Percentiles rank a stretch among this genome's conserved stretches.
phyloP scores from a whole-genome alignment of 2,113 vertebrate species.

The cat (Felis catus) region DNA sequence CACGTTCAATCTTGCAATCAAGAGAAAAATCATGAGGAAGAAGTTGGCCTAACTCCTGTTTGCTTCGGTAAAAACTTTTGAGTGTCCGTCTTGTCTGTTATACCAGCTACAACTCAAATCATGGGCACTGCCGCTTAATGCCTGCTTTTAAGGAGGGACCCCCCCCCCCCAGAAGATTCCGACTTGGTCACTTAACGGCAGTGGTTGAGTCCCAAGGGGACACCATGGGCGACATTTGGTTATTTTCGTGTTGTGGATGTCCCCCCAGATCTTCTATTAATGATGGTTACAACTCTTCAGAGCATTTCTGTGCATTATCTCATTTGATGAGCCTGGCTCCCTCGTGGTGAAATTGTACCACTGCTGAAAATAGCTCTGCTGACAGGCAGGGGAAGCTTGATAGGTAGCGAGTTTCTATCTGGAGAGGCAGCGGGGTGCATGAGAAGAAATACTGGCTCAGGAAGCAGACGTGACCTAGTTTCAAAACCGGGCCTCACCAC shows the following conservation, averaged over 20 bases:
- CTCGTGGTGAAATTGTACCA: neutral
- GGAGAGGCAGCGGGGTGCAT: conserved; percentile 6
- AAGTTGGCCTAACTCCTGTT: neutral
- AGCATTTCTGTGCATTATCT: neutral
- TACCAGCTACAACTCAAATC: fast-evolving
- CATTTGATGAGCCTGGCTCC: neutral
- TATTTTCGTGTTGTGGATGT: neutral
- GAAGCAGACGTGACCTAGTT: conserved; percentile 43
- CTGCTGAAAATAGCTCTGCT: conserved; percentile 42
- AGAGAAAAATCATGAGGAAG: neutral
- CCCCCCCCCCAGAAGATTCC: neutral
- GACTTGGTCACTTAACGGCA: fast-evolving
- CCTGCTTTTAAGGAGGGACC: neutral
- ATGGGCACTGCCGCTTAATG: fast-evolving
- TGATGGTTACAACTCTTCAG: neutral
- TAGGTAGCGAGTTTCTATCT: neutral
- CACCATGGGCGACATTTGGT: neutral
- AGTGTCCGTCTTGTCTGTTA: neutral
- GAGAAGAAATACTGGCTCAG: neutral
- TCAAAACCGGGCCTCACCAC: neutral
- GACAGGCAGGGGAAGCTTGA: neutral
- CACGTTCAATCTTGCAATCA: conserved; percentile 1
- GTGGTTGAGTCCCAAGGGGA: neutral
- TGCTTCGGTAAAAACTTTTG: neutral
- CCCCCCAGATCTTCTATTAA: neutral